These are phyloP conservation scores for Drymodes brunneopygia DNA, from an alignment of 2,113 vertebrate species.

Conservation along the genomic window DNA sequence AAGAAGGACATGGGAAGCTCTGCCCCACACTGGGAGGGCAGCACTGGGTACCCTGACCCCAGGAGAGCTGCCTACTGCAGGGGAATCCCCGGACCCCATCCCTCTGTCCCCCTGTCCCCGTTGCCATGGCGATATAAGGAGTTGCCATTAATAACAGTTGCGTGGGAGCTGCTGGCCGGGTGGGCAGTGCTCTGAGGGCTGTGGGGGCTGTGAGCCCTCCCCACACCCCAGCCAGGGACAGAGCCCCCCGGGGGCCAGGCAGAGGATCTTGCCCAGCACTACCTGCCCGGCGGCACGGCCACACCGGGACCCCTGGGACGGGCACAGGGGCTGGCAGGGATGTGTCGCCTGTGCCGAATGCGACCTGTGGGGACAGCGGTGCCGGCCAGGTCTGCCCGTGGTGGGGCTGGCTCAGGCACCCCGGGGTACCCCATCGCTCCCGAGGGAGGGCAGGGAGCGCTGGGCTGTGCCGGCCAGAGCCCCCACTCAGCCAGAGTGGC, in stretches of 20 bases:
- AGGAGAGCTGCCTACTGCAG: not conserved
- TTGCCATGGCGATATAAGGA: constrained; percentile 12
- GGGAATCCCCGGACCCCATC: not conserved
- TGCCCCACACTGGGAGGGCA: not conserved
- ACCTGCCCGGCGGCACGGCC: too few relatives aligned
- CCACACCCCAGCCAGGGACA: not conserved
- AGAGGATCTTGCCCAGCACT: not conserved
- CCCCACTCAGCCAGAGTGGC: not conserved
- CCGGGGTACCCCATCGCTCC: accelerated
- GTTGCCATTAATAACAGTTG: not conserved
- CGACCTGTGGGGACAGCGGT: not conserved
- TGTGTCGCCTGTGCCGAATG: not conserved
- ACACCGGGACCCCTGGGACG: accelerated
- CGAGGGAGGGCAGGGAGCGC: not conserved
- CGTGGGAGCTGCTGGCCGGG: not conserved
- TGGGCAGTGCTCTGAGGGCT: not conserved
- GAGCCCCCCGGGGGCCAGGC: not conserved
- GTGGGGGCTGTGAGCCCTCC: not conserved
- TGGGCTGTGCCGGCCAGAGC: not conserved
- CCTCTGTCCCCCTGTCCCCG: not conserved
- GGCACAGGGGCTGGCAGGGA: not conserved
- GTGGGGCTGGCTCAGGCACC: not conserved
- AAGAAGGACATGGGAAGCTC: not conserved
- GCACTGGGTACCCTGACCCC: accelerated
- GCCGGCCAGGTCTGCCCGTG: not conserved